Percentiles rank a stretch among this genome's conserved stretches.
Evolutionary conservation across 92 coral and sea anemone species (phyloP).

Genomic region (Porites evermanni): DNA sequence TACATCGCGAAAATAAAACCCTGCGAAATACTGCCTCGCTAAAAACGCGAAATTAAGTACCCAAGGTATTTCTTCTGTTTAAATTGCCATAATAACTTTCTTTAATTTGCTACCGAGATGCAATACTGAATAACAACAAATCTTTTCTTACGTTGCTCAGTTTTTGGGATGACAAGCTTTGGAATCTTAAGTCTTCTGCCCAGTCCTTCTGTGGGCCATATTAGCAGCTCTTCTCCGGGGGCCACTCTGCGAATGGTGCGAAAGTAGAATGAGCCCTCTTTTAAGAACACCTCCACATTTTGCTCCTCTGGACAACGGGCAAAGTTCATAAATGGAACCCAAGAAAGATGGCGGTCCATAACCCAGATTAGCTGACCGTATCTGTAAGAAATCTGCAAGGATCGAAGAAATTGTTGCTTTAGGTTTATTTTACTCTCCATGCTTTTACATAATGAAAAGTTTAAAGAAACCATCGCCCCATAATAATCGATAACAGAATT

Average conservation of each 20-base stretch:
- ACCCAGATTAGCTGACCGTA: slow-evolving; percentile 88
- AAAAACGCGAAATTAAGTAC: no score
- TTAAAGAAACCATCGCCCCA: no score
- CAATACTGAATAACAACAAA: neutral
- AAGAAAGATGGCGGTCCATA: slow-evolving; percentile 80
- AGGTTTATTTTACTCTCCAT: neutral
- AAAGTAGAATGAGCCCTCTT: slow-evolving; percentile 80
- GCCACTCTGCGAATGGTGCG: slow-evolving; percentile 73
- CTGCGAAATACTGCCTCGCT: no score
- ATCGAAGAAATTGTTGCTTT: neutral
- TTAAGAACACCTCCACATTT: slow-evolving; percentile 85
- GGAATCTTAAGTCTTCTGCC: slow-evolving; percentile 73
- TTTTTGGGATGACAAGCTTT: slow-evolving; percentile 27
- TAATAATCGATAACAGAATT: no score
- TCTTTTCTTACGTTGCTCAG: slow-evolving; percentile 11
- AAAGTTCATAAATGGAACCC: slow-evolving; percentile 92
- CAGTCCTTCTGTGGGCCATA: slow-evolving; percentile 84
- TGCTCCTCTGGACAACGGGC: slow-evolving; percentile 86
- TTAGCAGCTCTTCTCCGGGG: slow-evolving; percentile 90
- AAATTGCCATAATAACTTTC: no score
- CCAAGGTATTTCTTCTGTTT: no score
- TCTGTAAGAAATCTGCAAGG: slow-evolving; percentile 80
- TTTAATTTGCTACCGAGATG: neutral
- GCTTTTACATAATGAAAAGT: no score
- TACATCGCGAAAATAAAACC: no score